phyloP scores from a whole-genome alignment of 23 tunicate genomes.

The Phallusia fumigata region DNA sequence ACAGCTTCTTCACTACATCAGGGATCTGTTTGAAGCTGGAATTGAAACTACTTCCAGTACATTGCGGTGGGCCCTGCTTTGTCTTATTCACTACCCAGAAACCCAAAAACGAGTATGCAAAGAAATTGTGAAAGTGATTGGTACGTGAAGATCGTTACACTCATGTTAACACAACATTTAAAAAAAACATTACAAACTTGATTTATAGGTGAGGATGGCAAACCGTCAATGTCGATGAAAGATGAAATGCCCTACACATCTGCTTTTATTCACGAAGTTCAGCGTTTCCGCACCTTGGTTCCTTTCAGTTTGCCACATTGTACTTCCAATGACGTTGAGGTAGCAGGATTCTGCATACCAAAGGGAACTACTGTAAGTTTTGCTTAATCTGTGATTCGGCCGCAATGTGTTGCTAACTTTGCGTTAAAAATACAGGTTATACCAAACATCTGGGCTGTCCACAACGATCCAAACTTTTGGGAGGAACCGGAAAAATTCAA shows the following conservation, averaged over 20 bases:
- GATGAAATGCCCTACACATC: slow-evolving; percentile 20
- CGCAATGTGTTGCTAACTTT: no score
- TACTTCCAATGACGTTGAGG: slow-evolving; percentile 1
- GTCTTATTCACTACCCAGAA: slow-evolving; percentile 44
- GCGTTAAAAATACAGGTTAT: no score
- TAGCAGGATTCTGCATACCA: slow-evolving; percentile 12
- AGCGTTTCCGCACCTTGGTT: slow-evolving; percentile 18
- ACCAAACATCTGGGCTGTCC: no score
- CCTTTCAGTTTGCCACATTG: slow-evolving; percentile 9
- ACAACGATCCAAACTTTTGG: no score
- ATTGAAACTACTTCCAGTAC: slow-evolving; percentile 70
- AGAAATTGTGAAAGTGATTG: slow-evolving; percentile 51
- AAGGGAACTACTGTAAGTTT: slow-evolving; percentile 2
- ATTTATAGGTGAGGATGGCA: no score
- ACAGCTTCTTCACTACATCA: slow-evolving; percentile 33
- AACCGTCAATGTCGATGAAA: slow-evolving; percentile 25
- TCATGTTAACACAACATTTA: no score
- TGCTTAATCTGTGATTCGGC: no score
- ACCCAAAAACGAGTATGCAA: slow-evolving; percentile 45
- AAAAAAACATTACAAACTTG: no score
- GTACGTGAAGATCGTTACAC: slow-evolving; percentile 2
- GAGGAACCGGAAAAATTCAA: no score
- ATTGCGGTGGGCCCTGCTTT: slow-evolving; percentile 41
- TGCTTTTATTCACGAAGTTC: slow-evolving; percentile 26
- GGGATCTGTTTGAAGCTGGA: slow-evolving; percentile 61